Evolutionary conservation across 2,888 invertebrate species (phyloP).

Genomic region (Holacanthella duospinosa): DNA sequence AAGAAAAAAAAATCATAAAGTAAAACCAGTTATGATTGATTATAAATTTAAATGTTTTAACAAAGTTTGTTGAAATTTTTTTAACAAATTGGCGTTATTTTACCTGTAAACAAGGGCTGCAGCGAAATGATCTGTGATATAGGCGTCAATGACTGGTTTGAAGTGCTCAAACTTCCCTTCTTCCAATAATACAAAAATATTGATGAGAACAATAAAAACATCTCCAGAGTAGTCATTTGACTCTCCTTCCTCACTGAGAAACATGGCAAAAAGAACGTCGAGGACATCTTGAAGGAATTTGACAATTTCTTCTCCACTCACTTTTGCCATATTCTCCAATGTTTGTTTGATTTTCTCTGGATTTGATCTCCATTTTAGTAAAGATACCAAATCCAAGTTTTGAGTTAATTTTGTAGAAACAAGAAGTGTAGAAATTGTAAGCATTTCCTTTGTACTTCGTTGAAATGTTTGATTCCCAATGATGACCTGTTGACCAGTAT

Average conservation of each 20-base stretch:
- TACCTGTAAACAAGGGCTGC: constrained; percentile 87
- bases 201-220: constrained; percentile 79
- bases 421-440: constrained; percentile 67
- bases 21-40: too few relatives aligned
- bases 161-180: constrained; percentile 89
- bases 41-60: not conserved
- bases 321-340: constrained; percentile 62
- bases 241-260: constrained; percentile 84
- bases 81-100: constrained; percentile 39
- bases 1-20: constrained; percentile 24
- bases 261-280: constrained; percentile 84
- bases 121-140: constrained; percentile 87
- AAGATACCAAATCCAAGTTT: constrained; percentile 76
- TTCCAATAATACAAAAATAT: constrained; percentile 79
- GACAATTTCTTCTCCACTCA: constrained; percentile 81
- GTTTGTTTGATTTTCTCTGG: constrained; percentile 78
- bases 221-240: constrained; percentile 78
- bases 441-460: constrained; percentile 71
- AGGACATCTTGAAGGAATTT: constrained; percentile 90
- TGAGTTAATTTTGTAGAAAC: constrained; percentile 96
- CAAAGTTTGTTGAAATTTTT: not conserved
- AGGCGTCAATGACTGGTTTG: constrained; percentile 84
- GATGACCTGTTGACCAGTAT: not conserved
- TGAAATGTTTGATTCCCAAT: constrained; percentile 47
- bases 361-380: constrained; percentile 76